phyloP scores from a whole-genome alignment of 2,113 vertebrate genomes.

The Tachycineta bicolor region DNA sequence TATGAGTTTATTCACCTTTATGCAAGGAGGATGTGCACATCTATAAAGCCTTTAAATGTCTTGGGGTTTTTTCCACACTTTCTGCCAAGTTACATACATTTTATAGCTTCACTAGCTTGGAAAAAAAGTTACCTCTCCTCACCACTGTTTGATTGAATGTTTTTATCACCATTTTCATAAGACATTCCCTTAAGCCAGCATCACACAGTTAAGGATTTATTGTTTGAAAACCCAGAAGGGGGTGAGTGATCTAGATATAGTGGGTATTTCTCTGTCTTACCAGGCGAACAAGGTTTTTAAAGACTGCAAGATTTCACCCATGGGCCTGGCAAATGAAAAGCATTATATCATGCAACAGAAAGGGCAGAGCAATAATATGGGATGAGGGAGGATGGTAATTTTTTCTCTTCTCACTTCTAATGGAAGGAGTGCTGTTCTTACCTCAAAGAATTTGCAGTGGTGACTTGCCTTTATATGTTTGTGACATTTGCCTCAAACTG shows the following conservation, averaged over 20 bases:
- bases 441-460: neutral
- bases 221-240: neutral
- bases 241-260: neutral
- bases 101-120: neutral
- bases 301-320: neutral
- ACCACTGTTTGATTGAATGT: neutral
- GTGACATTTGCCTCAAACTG: neutral
- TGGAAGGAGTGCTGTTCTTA: neutral
- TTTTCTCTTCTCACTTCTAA: neutral
- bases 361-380: neutral
- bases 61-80: neutral
- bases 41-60: neutral
- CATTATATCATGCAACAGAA: neutral
- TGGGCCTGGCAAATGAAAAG: neutral
- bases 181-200: neutral
- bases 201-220: neutral
- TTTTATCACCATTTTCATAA: neutral
- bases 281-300: neutral
- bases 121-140: neutral
- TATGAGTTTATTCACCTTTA: neutral
- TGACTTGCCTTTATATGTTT: neutral
- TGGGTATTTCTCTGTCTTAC: neutral
- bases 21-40: neutral
- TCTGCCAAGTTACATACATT: constrained; percentile 13
- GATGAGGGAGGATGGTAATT: neutral